phyloP scores from a whole-genome alignment of 2,797 vertebrate species.

The Glossophaga mutica region DNA sequence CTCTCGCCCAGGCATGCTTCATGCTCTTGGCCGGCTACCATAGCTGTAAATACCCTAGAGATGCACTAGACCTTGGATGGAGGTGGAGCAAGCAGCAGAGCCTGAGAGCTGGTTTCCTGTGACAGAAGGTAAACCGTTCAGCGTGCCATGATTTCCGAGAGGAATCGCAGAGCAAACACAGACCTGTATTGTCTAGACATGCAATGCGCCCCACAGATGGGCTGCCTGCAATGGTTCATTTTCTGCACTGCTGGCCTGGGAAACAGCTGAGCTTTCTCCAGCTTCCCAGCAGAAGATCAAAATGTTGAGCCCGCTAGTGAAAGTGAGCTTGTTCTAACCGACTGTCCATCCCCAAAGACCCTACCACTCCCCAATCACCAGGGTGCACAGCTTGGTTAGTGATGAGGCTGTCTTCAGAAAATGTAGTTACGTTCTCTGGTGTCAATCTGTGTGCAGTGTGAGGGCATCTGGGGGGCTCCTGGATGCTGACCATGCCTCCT shows the following conservation, averaged over 20 bases:
- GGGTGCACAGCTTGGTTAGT: background rate
- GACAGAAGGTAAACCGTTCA: constrained; percentile 72
- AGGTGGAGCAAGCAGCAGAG: constrained; percentile 61
- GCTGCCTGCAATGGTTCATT: constrained; percentile 66
- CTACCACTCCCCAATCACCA: background rate
- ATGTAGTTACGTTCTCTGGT: accelerated
- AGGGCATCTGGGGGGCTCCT: background rate
- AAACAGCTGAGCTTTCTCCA: background rate
- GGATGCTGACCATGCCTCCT: background rate
- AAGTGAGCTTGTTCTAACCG: background rate
- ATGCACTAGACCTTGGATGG: constrained; percentile 52
- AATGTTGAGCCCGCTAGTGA: background rate
- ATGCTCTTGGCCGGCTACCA: background rate
- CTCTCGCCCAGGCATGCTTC: background rate
- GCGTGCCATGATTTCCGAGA: constrained; percentile 69
- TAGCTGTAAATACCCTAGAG: constrained; percentile 43
- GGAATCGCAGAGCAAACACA: constrained; percentile 79
- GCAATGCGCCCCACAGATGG: constrained; percentile 71
- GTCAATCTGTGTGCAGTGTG: background rate
- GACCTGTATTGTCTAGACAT: constrained; percentile 78
- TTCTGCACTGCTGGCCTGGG: constrained; percentile 28
- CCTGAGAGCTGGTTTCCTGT: constrained; percentile 41
- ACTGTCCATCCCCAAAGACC: background rate
- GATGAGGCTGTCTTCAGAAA: background rate
- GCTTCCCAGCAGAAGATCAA: background rate